Conservation (phyloP, 2,113 vertebrate species). For the Silurus glanis region DNA sequence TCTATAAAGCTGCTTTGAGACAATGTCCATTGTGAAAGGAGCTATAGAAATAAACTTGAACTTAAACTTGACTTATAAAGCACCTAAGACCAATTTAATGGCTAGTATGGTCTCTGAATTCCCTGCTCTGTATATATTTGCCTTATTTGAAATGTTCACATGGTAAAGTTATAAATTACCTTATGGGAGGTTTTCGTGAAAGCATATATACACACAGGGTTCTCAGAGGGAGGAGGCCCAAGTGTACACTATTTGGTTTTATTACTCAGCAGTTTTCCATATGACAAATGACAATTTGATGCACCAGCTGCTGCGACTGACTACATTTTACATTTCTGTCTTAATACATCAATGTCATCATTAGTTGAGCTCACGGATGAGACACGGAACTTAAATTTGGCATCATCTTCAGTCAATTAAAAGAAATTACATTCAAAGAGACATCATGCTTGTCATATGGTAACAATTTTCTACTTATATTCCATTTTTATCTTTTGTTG, state of each 20-base stretch:
- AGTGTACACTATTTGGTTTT: slow-evolving; percentile 24
- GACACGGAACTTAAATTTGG: not conserved
- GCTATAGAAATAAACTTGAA: too few species aligned
- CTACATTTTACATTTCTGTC: slow-evolving; percentile 16
- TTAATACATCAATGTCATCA: slow-evolving; percentile 26
- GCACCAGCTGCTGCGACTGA: slow-evolving; percentile 12
- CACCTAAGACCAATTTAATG: slow-evolving; percentile 7
- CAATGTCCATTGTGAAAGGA: too few species aligned
- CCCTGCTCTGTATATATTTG: not conserved
- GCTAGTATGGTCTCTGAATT: not conserved
- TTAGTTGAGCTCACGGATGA: not conserved
- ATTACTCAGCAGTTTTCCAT: slow-evolving; percentile 6
- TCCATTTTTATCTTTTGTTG: not conserved
- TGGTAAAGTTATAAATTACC: not conserved
- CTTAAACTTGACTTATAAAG: not conserved
- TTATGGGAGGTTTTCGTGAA: slow-evolving; percentile 10
- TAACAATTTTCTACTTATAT: not conserved
- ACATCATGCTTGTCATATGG: not conserved
- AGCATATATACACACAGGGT: not conserved
- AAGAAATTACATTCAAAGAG: not conserved
- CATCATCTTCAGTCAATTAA: not conserved
- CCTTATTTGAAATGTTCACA: not conserved
- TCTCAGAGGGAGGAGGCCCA: not conserved
- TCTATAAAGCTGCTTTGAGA: too few species aligned
- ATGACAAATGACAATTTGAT: slow-evolving; percentile 15